These are phyloP conservation scores for Cydia strobilella DNA, from an alignment of 1,140 invertebrate species.

Conservation along the genomic window DNA sequence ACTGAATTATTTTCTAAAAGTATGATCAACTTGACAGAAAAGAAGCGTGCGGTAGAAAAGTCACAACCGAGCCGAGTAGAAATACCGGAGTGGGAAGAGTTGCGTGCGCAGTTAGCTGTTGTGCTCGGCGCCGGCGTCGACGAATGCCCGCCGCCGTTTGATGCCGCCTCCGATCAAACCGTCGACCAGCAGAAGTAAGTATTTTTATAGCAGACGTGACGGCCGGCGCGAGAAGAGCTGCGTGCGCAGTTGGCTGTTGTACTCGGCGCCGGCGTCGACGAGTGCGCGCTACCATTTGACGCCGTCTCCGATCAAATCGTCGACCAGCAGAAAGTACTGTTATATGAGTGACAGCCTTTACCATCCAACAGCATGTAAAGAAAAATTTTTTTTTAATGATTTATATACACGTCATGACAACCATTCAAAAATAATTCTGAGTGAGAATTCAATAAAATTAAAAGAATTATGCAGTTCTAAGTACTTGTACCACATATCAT, in stretches of 20 bases:
- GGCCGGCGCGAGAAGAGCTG: no score
- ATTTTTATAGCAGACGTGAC: no score
- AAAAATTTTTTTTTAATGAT: no score
- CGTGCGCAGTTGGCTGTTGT: slow-evolving; percentile 77
- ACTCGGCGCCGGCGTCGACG: slow-evolving; percentile 82
- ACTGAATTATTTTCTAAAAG: neutral
- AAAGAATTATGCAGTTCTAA: no score
- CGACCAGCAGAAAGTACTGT: slow-evolving; percentile 70
- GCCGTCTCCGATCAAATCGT: slow-evolving; percentile 90
- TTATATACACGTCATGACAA: no score
- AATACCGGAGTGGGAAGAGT: slow-evolving; percentile 84
- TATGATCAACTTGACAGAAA: slow-evolving; percentile 37
- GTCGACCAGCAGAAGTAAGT: slow-evolving; percentile 94
- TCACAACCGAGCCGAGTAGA: slow-evolving; percentile 40
- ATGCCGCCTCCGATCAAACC: slow-evolving; percentile 89
- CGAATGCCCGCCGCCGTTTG: slow-evolving; percentile 89
- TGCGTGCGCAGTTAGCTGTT: slow-evolving; percentile 85
- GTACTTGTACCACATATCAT: no score
- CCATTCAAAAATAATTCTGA: no score
- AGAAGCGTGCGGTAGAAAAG: slow-evolving; percentile 43
- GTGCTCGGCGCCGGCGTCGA: slow-evolving; percentile 84
- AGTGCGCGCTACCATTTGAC: slow-evolving; percentile 89
- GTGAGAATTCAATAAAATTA: no score
- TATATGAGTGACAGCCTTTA: no score
- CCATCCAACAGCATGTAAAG: no score